A percentile compares a stretch with the other conserved stretches of the same genome.
phyloP scores from a whole-genome alignment of 2,888 invertebrate species.

The Oeneis ivallda region DNA sequence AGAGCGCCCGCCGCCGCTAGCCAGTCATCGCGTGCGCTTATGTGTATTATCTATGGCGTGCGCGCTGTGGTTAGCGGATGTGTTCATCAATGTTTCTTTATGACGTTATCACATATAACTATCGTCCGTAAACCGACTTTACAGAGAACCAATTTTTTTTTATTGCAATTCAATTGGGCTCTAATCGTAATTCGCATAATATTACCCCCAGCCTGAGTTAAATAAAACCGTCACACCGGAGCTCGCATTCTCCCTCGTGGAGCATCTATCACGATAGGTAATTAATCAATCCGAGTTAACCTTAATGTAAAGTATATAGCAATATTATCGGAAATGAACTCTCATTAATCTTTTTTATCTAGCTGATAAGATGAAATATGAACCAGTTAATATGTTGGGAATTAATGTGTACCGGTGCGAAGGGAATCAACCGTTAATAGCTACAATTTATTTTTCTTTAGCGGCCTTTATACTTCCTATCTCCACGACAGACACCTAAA shows the following conservation, averaged over 20 bases:
- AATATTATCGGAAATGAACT: slow-evolving; percentile 17
- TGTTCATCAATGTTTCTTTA: no score
- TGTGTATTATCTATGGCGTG: no score
- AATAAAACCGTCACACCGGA: slow-evolving; percentile 11
- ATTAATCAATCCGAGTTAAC: slow-evolving; percentile 18
- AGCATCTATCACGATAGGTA: slow-evolving; percentile 14
- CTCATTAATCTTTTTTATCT: slow-evolving; percentile 19
- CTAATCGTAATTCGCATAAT: neutral
- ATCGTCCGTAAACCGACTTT: no score
- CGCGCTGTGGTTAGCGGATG: no score
- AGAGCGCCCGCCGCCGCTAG: no score
- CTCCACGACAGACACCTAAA: no score
- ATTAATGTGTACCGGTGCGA: neutral
- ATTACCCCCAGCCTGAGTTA: slow-evolving; percentile 9
- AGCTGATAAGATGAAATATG: slow-evolving; percentile 18
- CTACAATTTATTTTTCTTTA: no score
- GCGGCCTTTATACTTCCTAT: no score
- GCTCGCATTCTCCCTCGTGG: neutral
- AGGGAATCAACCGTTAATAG: no score
- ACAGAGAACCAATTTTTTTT: no score
- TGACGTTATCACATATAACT: no score
- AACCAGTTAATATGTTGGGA: neutral
- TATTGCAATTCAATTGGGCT: neutral
- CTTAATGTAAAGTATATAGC: slow-evolving; percentile 17
- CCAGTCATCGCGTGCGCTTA: no score